phyloP scores from a whole-genome alignment of 2,888 invertebrate species.

The Drosophila affinis region DNA sequence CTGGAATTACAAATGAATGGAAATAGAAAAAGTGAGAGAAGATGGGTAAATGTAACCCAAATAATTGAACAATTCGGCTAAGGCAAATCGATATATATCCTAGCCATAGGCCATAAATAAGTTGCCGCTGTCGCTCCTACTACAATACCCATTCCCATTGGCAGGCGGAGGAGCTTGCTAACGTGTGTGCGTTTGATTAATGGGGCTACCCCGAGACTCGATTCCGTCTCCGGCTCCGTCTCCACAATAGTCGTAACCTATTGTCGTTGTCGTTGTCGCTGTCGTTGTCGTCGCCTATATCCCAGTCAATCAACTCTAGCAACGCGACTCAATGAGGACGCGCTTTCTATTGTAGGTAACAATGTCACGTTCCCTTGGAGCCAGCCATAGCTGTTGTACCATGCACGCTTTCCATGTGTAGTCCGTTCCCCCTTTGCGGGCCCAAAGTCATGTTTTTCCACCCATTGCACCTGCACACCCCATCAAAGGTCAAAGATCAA shows the following conservation, averaged over 20 bases:
- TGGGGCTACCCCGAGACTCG: conserved; percentile 26
- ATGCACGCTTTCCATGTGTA: conserved; percentile 42
- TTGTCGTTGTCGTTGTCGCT: conserved; percentile 19
- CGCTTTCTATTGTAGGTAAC: conserved; percentile 63
- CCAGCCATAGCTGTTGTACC: conserved; percentile 33
- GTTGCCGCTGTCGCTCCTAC: conserved; percentile 19
- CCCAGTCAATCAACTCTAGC: conserved; percentile 68
- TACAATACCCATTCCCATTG: conserved; percentile 1
- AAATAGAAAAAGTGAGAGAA: conserved; percentile 6
- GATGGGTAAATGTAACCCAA: conserved; percentile 40
- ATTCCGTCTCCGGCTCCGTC: not conserved
- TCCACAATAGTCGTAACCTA: not conserved
- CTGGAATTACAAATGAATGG: conserved; percentile 7
- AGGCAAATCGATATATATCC: conserved; percentile 71
- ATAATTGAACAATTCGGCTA: conserved; percentile 44
- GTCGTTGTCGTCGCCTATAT: conserved; percentile 18
- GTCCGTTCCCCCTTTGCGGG: conserved; percentile 57
- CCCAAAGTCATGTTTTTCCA: conserved; percentile 33
- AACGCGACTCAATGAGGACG: conserved; percentile 50
- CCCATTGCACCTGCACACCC: conserved; percentile 22
- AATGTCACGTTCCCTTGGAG: conserved; percentile 40
- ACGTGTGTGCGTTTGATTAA: conserved; percentile 68
- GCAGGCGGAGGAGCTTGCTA: conserved; percentile 36
- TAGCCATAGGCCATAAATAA: conserved; percentile 27
- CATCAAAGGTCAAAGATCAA: conserved; percentile 62